These are phyloP conservation scores for Cheirogaleus major DNA, from an alignment of 2,797 vertebrate species.

Conservation along the genomic window DNA sequence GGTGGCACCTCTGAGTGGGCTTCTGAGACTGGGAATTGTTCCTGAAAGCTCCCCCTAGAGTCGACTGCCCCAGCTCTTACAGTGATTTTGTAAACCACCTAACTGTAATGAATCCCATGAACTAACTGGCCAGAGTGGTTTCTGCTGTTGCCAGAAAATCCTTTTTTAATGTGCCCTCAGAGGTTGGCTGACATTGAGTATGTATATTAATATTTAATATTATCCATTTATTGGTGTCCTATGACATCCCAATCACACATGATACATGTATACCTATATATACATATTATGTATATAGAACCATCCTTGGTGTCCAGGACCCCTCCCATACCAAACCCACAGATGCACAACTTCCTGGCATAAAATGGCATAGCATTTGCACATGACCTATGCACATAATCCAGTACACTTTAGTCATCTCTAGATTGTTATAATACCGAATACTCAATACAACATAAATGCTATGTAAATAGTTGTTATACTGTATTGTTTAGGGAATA, in stretches of 20 bases:
- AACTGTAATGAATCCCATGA: background rate
- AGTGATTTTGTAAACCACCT: background rate
- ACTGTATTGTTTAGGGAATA: background rate
- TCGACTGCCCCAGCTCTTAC: background rate
- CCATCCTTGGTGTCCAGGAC: background rate
- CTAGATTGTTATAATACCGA: background rate
- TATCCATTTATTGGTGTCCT: background rate
- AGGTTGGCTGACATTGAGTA: background rate
- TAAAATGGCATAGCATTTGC: background rate
- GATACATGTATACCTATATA: background rate
- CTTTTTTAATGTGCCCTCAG: background rate
- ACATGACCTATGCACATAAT: background rate
- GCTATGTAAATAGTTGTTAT: background rate
- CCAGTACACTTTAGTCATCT: background rate
- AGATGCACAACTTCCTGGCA: background rate
- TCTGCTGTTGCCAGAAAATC: background rate
- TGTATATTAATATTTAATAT: background rate
- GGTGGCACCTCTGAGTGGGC: background rate
- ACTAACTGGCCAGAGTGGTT: background rate
- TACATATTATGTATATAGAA: background rate
- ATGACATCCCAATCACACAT: background rate
- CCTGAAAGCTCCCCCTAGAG: background rate
- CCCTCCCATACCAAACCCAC: background rate
- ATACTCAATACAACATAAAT: background rate
- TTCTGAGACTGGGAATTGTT: background rate